Evolutionary conservation across 2,888 invertebrate species (phyloP).

Genomic region (Tromatobia lineatoria): DNA sequence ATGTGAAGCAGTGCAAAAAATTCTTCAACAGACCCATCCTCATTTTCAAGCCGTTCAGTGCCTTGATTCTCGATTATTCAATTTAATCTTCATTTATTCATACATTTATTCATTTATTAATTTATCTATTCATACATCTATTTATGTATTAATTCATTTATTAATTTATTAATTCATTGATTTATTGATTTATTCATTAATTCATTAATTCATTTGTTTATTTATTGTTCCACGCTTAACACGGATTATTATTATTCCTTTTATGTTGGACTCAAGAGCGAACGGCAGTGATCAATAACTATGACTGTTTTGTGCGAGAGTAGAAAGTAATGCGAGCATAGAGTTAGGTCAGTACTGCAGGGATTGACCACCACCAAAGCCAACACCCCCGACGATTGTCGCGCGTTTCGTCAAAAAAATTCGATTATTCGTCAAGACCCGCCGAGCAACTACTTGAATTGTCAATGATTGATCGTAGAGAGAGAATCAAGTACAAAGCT

Average conservation of each 20-base stretch:
- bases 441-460: neutral
- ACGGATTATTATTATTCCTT: conserved; percentile 53
- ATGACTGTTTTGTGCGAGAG: conserved; percentile 65
- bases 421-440: neutral
- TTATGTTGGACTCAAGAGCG: conserved; percentile 39
- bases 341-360: conserved; percentile 50
- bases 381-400: conserved; percentile 33
- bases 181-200: too few relatives aligned
- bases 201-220: too few relatives aligned
- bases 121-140: too few relatives aligned
- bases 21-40: conserved; percentile 81
- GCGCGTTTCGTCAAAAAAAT: neutral
- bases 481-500: neutral
- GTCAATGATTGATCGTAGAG: neutral
- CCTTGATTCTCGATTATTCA: conserved; percentile 20
- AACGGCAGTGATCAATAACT: conserved; percentile 67
- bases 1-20: conserved; percentile 82
- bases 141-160: too few relatives aligned
- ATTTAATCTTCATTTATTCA: conserved; percentile 23
- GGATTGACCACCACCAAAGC: conserved; percentile 30
- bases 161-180: too few relatives aligned
- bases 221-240: conserved; percentile 6
- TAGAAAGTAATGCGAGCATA: conserved; percentile 23
- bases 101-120: too few relatives aligned
- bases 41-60: conserved; percentile 66